Evolutionary conservation across 2,888 invertebrate genomes (phyloP), one percentile per base, ranked within the genome.

Genomic region (Pycnomerus fuliginosus): DNA sequence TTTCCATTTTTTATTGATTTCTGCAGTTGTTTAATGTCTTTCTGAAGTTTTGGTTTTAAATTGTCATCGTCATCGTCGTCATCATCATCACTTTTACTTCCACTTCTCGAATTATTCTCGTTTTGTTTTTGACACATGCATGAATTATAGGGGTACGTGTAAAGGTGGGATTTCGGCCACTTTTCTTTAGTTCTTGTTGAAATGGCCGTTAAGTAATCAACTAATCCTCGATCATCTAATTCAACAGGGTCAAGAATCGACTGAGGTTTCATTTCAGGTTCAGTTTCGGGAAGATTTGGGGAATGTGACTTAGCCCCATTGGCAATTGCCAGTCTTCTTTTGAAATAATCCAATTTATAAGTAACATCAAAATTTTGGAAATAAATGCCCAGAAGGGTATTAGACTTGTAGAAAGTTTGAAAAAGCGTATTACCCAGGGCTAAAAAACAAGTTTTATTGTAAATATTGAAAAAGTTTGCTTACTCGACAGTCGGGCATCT

Each of bases 401-500:
- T 48, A 11, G 57, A 58, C 5, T 54, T 48, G 32, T 60, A 63
- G 15, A 69, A 61, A 1, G 60, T 51, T 15, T 56, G 50, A 11
- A 70, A 32, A 2, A 69, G 46, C 16, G 64, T 60, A 42, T 66
- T 61, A 1, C 67, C 68, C 4, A 69, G 45, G 25, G 64, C 69
- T 64, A 34, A 25, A 59, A 61, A 16, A 24, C 12, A 35, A 10
- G 4, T 27, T 10, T 8, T 27, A 8, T 27, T 8, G 5, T 27
- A 27, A 8, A 8, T 27, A 10, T 27, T 27, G 10, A n/a, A 31
- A 44, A n/a, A 8, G 8, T 44, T 20, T 20, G 8, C 7, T 49
- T 54, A 70, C 70, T 62, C 50, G 69, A 67, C 46, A 70, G 67
- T 32, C 71, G 58, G n/a, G 62, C 60, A 48, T 72, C 71, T n/a